Conservation (phyloP, 1,140 invertebrate species). For the Chlorops oryzae region DNA sequence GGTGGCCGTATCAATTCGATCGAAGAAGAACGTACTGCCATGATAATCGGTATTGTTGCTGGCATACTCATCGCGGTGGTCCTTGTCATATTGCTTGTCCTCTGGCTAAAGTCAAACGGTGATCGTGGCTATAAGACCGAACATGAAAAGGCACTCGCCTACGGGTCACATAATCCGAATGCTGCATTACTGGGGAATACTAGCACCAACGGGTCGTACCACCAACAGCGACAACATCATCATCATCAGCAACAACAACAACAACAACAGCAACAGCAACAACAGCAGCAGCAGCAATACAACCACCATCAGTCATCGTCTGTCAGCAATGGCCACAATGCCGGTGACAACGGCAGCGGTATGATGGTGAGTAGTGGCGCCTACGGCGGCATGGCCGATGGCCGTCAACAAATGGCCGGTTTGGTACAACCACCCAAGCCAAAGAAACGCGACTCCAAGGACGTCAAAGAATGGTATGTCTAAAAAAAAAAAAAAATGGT, state of each 20-base stretch:
- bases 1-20: constrained; percentile 63
- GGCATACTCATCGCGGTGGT: constrained; percentile 87
- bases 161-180: constrained; percentile 66
- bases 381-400: constrained; percentile 32
- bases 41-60: constrained; percentile 85
- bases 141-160: constrained; percentile 67
- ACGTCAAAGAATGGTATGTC: constrained; percentile 92
- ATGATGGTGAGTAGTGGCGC: constrained; percentile 37
- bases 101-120: constrained; percentile 76
- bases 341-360: constrained; percentile 19
- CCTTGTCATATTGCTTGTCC: constrained; percentile 79
- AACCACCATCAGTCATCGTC: constrained; percentile 13
- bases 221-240: constrained; percentile 48
- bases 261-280: constrained; percentile 35
- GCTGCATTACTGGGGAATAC: constrained; percentile 60
- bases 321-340: constrained; percentile 19
- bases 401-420: constrained; percentile 43
- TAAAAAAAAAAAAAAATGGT: constrained; percentile 28
- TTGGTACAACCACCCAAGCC: constrained; percentile 53
- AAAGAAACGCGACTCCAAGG: constrained; percentile 74
- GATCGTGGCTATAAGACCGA: constrained; percentile 88
- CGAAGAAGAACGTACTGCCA: constrained; percentile 63
- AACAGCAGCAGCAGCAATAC: constrained; percentile 34
- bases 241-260: constrained; percentile 29
- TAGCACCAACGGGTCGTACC: constrained; percentile 48